phyloP scores from a whole-genome alignment of 2,113 vertebrate species.

The Melanerpes aurifrons region DNA sequence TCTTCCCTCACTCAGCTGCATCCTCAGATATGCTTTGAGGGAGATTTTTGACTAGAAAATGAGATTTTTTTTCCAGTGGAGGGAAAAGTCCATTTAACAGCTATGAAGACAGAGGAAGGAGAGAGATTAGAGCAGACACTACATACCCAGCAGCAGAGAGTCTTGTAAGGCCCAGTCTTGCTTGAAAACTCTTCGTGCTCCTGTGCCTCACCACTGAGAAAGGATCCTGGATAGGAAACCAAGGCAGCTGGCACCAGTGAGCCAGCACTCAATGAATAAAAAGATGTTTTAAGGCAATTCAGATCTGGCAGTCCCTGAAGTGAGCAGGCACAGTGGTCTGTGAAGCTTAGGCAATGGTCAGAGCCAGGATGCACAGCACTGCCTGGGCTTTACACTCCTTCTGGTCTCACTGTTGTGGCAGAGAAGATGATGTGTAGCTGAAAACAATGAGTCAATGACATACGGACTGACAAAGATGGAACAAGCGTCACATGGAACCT shows the following conservation, averaged over 20 bases:
- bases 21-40: background rate
- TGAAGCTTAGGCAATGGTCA: background rate
- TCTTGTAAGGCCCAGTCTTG: background rate
- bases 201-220: background rate
- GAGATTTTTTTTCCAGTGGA: background rate
- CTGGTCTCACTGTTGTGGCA: background rate
- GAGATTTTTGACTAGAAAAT: background rate
- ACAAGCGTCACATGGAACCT: background rate
- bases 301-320: background rate
- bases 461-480: background rate
- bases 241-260: background rate
- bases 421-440: background rate
- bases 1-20: background rate
- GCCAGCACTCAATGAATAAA: background rate
- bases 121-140: background rate
- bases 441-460: conserved; percentile 44
- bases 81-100: background rate
- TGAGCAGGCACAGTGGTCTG: background rate
- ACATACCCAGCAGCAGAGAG: conserved; percentile 48
- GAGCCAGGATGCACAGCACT: background rate
- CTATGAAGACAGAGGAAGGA: background rate
- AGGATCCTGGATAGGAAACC: background rate
- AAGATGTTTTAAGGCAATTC: background rate
- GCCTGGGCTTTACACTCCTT: background rate
- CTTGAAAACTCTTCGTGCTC: background rate